Evolutionary conservation across 2,888 invertebrate species (phyloP).

Genomic region (Hydraecia micacea): DNA sequence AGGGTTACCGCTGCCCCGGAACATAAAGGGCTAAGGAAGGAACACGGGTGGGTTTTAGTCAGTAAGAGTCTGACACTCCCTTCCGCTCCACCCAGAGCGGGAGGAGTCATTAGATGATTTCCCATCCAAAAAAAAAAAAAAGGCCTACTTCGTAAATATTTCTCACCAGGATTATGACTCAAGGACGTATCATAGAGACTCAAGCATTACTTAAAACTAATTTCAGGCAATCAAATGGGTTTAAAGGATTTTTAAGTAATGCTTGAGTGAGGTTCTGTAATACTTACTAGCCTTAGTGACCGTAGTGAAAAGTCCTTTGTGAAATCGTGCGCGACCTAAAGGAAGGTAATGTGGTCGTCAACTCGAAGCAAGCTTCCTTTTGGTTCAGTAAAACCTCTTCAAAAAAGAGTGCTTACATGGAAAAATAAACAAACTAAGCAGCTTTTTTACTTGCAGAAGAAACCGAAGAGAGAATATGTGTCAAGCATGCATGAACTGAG

Average conservation of each 20-base stretch:
- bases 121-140: too few relatives aligned
- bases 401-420: neutral
- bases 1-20: too few relatives aligned
- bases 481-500: conserved; percentile 78
- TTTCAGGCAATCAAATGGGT: neutral
- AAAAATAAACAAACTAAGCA: neutral
- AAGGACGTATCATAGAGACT: neutral
- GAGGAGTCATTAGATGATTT: too few relatives aligned
- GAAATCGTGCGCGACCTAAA: neutral
- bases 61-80: too few relatives aligned
- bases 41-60: too few relatives aligned
- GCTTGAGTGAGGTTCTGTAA: neutral
- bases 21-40: too few relatives aligned
- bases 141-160: neutral
- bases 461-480: conserved; percentile 60
- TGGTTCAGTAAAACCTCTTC: neutral
- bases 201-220: neutral
- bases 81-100: too few relatives aligned
- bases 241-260: neutral
- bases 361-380: neutral
- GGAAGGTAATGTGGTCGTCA: neutral
- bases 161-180: neutral
- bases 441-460: conserved; percentile 73
- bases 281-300: too few relatives aligned
- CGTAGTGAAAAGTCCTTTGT: neutral